Evolutionary conservation across 2,888 invertebrate species (phyloP).

Genomic region (Spodoptera picta): DNA sequence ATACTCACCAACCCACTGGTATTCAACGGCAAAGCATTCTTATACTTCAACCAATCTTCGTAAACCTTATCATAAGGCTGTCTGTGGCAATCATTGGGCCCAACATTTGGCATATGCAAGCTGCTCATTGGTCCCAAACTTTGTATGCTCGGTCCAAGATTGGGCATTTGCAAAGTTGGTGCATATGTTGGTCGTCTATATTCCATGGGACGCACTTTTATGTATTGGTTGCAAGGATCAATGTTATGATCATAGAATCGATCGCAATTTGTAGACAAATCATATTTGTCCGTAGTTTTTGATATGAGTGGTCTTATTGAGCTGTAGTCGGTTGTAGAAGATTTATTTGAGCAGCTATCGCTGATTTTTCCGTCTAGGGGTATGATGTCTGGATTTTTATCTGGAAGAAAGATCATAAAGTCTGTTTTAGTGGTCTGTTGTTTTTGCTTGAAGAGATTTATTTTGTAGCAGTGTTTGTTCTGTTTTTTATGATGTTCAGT

Average conservation of each 20-base stretch:
- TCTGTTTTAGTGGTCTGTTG: slow-evolving; percentile 36
- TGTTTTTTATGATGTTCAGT: background rate
- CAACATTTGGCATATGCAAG: slow-evolving; percentile 62
- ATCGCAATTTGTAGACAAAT: slow-evolving; percentile 74
- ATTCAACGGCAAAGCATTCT: slow-evolving; percentile 83
- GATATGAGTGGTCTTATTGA: slow-evolving; percentile 81
- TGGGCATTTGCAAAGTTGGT: slow-evolving; percentile 65
- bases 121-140: slow-evolving; percentile 67
- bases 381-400: slow-evolving; percentile 87
- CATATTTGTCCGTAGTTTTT: slow-evolving; percentile 79
- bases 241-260: slow-evolving; percentile 79
- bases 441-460: slow-evolving; percentile 42
- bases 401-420: slow-evolving; percentile 65
- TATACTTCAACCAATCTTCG: slow-evolving; percentile 88
- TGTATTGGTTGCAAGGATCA: slow-evolving; percentile 79
- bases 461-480: slow-evolving; percentile 32
- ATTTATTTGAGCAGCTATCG: slow-evolving; percentile 84
- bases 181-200: slow-evolving; percentile 70
- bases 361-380: slow-evolving; percentile 85
- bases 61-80: slow-evolving; percentile 83
- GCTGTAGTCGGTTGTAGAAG: slow-evolving; percentile 82
- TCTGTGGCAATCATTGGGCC: slow-evolving; percentile 77
- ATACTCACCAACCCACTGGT: slow-evolving; percentile 82
- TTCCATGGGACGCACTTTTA: slow-evolving; percentile 80
- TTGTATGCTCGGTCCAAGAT: slow-evolving; percentile 72